Conservation (phyloP, 2,113 vertebrate genomes). For the Campylomormyrus tamandua region DNA sequence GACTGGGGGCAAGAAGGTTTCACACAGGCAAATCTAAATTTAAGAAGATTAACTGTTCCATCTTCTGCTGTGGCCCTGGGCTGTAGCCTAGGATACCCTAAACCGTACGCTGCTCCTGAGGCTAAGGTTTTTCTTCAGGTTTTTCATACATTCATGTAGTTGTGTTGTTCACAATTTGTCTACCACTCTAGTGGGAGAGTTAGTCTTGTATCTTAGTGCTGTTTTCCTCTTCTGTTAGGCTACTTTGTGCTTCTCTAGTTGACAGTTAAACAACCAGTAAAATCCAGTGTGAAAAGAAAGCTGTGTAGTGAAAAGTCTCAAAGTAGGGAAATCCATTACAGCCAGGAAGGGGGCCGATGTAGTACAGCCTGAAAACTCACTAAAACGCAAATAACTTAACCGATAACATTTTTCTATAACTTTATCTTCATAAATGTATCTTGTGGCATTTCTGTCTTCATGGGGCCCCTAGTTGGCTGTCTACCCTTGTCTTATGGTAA, state of each 20-base stretch:
- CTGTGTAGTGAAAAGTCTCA: not conserved
- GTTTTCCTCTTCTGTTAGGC: too few species aligned
- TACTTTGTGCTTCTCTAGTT: too few species aligned
- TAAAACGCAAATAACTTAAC: too few species aligned
- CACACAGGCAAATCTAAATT: not conserved
- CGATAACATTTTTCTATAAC: too few species aligned
- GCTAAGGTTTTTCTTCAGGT: not conserved
- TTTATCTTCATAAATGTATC: too few species aligned
- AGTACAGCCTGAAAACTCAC: not conserved
- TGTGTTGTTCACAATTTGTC: not conserved
- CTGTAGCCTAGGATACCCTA: not conserved
- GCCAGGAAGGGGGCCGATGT: not conserved
- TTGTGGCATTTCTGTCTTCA: too few species aligned
- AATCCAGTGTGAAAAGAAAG: not conserved
- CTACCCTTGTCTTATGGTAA: too few species aligned
- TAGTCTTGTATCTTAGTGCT: not conserved
- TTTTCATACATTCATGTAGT: not conserved
- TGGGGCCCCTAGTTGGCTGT: too few species aligned
- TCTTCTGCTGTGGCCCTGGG: not conserved
- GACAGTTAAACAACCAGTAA: not conserved
- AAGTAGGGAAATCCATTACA: not conserved
- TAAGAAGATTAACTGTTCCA: not conserved
- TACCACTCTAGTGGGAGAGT: not conserved
- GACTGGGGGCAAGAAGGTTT: not conserved
- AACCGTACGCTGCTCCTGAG: not conserved